These are phyloP conservation scores for Schizopygopsis pylzovi DNA, from an alignment of 2,797 vertebrate species.

Conservation along the genomic window DNA sequence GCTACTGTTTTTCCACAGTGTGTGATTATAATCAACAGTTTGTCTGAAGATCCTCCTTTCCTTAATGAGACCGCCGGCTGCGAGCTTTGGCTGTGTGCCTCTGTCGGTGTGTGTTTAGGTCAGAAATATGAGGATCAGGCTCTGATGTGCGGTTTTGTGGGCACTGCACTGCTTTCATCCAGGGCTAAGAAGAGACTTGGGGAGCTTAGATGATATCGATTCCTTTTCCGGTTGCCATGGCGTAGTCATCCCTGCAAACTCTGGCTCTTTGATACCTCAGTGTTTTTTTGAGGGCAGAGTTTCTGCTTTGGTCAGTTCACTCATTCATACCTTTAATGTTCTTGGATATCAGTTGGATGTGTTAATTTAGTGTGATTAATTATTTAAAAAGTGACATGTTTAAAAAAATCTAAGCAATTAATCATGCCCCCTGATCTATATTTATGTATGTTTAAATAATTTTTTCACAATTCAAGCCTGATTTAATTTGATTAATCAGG, in stretches of 20 bases:
- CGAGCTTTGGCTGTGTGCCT: background rate
- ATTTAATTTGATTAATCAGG: constrained; percentile 5
- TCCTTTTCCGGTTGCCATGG: background rate
- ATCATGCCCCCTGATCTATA: background rate
- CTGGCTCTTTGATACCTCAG: background rate
- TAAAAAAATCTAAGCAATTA: background rate
- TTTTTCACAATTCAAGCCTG: background rate
- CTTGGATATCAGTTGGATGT: background rate
- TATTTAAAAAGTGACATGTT: background rate
- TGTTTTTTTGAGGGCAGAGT: background rate
- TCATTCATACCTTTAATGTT: background rate
- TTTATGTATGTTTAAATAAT: background rate
- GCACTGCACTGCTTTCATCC: constrained; percentile 17
- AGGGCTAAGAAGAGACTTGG: constrained; percentile 13
- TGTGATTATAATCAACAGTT: background rate
- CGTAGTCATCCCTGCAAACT: background rate
- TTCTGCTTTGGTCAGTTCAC: background rate
- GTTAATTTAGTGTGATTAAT: background rate
- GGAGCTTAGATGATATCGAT: constrained; percentile 26
- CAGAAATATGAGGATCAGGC: background rate
- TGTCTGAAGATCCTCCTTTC: background rate
- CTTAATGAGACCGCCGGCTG: constrained; percentile 1
- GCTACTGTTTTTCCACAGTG: background rate
- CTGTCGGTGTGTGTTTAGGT: background rate
- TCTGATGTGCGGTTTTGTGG: background rate